Conservation (phyloP, 2,797 vertebrate genomes). For the Syndactyla subalaris region DNA sequence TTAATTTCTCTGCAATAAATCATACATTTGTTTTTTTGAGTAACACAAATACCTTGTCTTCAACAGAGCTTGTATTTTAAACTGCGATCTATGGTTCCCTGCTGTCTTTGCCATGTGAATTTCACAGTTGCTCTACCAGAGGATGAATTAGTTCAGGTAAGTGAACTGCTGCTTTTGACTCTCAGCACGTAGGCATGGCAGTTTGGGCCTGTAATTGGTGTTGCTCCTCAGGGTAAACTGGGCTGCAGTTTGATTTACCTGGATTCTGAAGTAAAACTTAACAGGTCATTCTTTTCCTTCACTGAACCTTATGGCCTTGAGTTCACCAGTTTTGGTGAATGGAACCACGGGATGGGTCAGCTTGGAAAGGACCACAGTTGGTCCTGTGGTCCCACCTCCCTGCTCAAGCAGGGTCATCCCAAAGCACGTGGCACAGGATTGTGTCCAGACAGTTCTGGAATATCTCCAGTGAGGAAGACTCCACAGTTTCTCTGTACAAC, state of each 20-base stretch:
- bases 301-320: neutral
- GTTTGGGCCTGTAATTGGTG: neutral
- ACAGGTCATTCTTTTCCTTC: neutral
- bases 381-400: neutral
- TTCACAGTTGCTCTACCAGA: conserved; percentile 96
- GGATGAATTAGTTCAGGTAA: conserved; percentile 96
- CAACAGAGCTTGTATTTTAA: conserved; percentile 97
- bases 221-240: neutral
- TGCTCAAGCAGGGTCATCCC: neutral
- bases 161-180: neutral
- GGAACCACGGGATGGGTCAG: neutral
- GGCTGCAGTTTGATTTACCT: neutral
- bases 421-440: neutral
- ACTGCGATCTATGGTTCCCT: conserved; percentile 95
- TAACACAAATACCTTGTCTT: conserved; percentile 30
- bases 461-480: neutral
- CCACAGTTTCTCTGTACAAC: neutral
- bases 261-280: neutral
- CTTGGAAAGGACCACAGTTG: neutral
- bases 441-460: neutral
- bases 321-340: neutral
- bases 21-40: neutral
- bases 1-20: neutral
- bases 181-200: neutral
- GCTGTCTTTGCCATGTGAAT: conserved; percentile 97